These are phyloP conservation scores for Baccha elongata DNA, from an alignment of 2,888 invertebrate genomes.

Conservation along the genomic window DNA sequence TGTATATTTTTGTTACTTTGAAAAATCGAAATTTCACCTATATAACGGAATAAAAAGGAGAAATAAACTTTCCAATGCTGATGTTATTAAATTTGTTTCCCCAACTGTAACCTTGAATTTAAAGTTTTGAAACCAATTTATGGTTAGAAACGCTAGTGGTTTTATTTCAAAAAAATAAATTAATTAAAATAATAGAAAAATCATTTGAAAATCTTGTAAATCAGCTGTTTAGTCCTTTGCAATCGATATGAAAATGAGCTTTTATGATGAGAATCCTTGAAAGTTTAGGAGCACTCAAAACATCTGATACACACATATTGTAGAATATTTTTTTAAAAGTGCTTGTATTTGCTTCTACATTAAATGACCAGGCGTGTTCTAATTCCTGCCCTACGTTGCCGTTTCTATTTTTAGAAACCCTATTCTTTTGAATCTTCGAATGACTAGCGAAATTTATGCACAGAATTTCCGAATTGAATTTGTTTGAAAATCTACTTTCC, in stretches of 20 bases:
- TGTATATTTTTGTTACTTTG: background rate
- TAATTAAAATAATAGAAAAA: background rate
- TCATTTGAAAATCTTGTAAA: constrained; percentile 20
- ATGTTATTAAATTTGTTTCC: constrained; percentile 17
- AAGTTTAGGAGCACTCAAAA: constrained; percentile 14
- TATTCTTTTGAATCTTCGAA: constrained; percentile 13
- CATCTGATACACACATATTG: constrained; percentile 11
- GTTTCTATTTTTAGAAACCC: constrained; percentile 60
- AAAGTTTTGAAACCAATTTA: constrained; percentile 1
- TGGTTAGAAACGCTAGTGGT: background rate
- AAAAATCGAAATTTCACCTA: background rate
- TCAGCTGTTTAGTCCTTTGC: constrained; percentile 46
- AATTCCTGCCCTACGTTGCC: constrained; percentile 48
- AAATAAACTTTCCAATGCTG: background rate
- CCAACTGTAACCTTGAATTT: constrained; percentile 26
- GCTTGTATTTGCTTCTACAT: background rate
- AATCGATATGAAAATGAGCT: constrained; percentile 22
- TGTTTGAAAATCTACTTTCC: constrained; percentile 1
- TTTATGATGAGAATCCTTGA: constrained; percentile 33
- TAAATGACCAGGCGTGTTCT: constrained; percentile 43
- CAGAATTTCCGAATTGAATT: constrained; percentile 11
- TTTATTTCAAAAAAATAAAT: no score
- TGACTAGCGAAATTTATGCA: constrained; percentile 37
- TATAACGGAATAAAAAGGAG: background rate
- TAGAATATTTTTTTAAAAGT: background rate